Evolutionary conservation across 2,113 vertebrate genomes (phyloP).

Genomic region (Petroica traversi): DNA sequence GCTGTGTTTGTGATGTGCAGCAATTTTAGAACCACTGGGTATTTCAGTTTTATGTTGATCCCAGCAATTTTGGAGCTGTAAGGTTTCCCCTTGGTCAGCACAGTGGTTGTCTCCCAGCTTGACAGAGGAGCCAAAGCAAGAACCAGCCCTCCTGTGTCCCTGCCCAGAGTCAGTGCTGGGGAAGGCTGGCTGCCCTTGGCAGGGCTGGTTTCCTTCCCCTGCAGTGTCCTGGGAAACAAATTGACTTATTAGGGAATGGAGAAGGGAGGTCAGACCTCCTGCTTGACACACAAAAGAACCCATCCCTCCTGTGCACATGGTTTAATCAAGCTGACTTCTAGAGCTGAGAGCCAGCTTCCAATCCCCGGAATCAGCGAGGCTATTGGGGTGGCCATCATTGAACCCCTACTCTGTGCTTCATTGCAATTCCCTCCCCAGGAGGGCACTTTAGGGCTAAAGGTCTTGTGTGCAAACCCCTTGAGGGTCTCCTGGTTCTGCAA

Average conservation of each 20-base stretch:
- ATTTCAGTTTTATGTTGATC: background rate
- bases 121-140: background rate
- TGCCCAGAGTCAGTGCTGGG: rapidly evolving
- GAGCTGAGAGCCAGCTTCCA: background rate
- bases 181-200: background rate
- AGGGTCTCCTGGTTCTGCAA: background rate
- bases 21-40: background rate
- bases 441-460: rapidly evolving
- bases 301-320: background rate
- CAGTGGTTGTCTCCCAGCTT: background rate
- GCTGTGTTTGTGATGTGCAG: background rate
- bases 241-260: background rate
- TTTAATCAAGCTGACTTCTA: background rate
- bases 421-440: background rate
- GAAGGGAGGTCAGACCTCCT: background rate
- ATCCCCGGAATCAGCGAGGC: rapidly evolving
- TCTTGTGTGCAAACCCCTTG: background rate
- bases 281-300: background rate
- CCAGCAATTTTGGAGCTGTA: background rate
- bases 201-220: background rate
- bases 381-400: background rate
- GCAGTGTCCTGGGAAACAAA: background rate
- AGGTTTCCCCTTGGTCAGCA: background rate
- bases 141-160: background rate
- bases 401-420: background rate